Base-by-base conservation (phyloP, 2,113 vertebrate genomes). In the Myotis brandtii region DNA sequence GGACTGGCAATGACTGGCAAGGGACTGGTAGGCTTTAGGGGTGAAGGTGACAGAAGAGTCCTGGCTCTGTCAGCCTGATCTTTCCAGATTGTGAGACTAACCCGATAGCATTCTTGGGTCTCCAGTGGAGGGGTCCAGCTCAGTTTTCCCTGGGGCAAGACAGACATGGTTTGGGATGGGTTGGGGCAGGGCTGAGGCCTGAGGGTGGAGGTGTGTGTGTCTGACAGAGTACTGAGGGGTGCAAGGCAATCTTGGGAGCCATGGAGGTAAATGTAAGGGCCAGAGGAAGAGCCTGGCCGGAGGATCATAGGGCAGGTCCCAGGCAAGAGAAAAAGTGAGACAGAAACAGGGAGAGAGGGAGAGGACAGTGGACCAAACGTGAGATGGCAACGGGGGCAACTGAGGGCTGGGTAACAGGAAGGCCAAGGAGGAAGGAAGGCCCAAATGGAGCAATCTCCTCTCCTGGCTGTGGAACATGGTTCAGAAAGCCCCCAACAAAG, bases 391-490 rank as follows among this genome's bases (percentile, higher is more conserved):
- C 0, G 8, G 86, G 40, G 70, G 79, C 87, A 40, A 5, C 2
- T 59, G 86, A 70, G 88, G 87, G 81, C 95, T 2, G 34, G 86
- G 89, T 59, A 76, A 91, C 79, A 93, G 93, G 97, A 96, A 96
- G 95, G 86, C 77, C 27, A 14, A 85, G 76, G 75, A 91, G 91
- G 97, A 96, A 95, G 97, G 95, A 32, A 86, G 89, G 86, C 95
- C 75, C 80, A 3, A 69, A 46, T 54, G 76, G 87, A 82, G 94
- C 95, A 92, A 87, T 82, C 54, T 20, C 64, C 62, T 84, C 87
- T 95, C 88, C 93, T 77, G 66, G 94, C 32, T 14, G 40, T 1
- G 59, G 20, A 70, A 64, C 27, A 0, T 2, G 34, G n/a, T n/a
- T 87, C 73, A 37, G 69, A 86, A 56, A 75, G 64, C 67, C 86